Evolutionary conservation across 2,113 vertebrate genomes (phyloP).

Genomic region (Phaetusa simplex): DNA sequence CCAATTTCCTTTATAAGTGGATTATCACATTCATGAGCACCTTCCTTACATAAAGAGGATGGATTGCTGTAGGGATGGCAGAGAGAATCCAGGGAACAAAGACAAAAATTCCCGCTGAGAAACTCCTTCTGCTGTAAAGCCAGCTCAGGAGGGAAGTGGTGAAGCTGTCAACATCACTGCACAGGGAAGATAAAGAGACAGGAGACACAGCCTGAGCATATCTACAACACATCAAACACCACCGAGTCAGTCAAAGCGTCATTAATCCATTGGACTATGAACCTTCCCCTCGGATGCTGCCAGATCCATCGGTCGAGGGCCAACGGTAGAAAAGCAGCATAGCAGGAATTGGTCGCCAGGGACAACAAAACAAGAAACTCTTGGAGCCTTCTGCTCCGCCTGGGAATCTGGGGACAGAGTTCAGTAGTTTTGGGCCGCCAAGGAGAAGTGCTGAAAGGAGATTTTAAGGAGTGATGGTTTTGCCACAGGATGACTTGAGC

Average conservation of each 20-base stretch:
- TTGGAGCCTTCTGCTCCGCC: neutral
- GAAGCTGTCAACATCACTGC: conserved; percentile 10
- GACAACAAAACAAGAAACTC: neutral
- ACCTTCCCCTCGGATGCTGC: neutral
- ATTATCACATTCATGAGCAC: neutral
- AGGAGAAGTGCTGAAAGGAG: neutral
- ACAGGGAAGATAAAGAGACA: conserved; percentile 50
- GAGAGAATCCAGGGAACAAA: neutral
- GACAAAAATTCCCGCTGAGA: neutral
- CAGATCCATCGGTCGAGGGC: neutral
- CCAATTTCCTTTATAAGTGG: neutral
- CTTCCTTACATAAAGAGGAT: neutral
- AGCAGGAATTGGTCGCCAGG: neutral
- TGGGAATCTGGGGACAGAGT: neutral
- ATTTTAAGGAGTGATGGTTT: neutral
- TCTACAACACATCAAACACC: conserved; percentile 52
- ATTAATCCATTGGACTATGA: conserved; percentile 52
- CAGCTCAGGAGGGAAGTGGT: neutral
- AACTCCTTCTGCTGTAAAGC: neutral
- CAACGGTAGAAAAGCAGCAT: neutral
- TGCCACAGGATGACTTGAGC: neutral
- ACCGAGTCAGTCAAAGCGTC: conserved; percentile 32
- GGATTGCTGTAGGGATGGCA: neutral
- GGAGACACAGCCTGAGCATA: neutral
- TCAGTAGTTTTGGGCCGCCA: neutral